phyloP scores from a whole-genome alignment of 2,888 invertebrate species.

The Drosophila tripunctata region DNA sequence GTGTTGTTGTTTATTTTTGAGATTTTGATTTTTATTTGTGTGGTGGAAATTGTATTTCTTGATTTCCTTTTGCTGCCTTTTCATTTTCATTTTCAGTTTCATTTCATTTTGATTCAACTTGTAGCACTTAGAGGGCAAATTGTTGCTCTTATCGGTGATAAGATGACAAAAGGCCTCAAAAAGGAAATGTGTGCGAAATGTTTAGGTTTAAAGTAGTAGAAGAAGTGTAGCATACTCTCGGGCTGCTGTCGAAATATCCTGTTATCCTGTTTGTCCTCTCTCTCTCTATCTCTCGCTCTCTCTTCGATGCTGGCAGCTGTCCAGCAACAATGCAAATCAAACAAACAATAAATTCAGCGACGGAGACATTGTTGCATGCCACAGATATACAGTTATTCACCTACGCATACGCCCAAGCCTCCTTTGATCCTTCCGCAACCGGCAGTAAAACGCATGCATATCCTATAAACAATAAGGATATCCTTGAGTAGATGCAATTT shows the following conservation, averaged over 20 bases:
- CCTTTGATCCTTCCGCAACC: background rate
- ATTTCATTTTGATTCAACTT: constrained; percentile 7
- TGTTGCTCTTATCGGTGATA: constrained; percentile 64
- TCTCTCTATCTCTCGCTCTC: background rate
- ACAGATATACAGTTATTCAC: constrained; percentile 50
- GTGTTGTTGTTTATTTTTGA: constrained; percentile 23
- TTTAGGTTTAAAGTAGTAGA: constrained; percentile 17
- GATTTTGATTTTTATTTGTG: constrained; percentile 27
- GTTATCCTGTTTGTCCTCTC: background rate
- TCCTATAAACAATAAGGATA: constrained; percentile 78
- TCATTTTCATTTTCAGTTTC: background rate
- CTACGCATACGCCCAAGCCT: background rate
- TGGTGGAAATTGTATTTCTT: constrained; percentile 13
- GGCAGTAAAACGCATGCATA: constrained; percentile 67
- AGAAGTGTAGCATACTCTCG: no score
- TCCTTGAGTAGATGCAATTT: constrained; percentile 82
- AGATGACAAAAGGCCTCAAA: constrained; percentile 21
- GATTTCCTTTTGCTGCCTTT: constrained; percentile 6
- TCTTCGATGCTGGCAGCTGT: constrained; percentile 13
- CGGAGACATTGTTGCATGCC: constrained; percentile 64
- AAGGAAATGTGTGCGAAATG: constrained; percentile 21
- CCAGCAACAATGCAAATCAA: constrained; percentile 69
- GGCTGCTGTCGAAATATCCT: constrained; percentile 3
- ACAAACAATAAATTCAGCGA: constrained; percentile 76
- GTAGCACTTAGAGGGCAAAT: constrained; percentile 60